Base-by-base conservation (phyloP, 2,113 vertebrate species). In the Camelus bactrianus region DNA sequence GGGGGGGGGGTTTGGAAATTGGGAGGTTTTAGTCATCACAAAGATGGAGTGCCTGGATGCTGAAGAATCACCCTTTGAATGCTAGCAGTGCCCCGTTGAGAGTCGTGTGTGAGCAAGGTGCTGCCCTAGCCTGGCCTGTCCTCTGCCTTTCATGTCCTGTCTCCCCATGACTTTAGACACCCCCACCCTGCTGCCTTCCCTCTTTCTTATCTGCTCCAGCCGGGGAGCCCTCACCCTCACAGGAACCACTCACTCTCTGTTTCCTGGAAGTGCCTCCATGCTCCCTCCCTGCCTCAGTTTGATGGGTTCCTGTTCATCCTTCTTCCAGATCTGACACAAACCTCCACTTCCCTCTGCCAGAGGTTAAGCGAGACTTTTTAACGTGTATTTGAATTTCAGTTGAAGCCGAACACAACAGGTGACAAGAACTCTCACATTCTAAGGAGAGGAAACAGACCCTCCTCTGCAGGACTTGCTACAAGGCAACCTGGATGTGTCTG, bases 101-200 rank as follows among this genome's bases (percentile, higher is more conserved):
- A 89, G 32, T 56, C 2, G 1, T 3, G 17, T 10, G 28, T 50
- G 69, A 14, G 5, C 11, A 52, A n/a, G 20, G 20, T 7, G 3
- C 22, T 26, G 13, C 48, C 54, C 2, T 26, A 10, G 17, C 20
- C 38, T 11, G 32, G 15, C 38, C n/a, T 54, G 38, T 4, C 28
- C 3, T 12, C 19, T 14, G 8, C 50, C 67, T 69, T 56, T 16
- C 38, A 6, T 8, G 64, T 32, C 28, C 20, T 0, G 48, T 42
- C 19, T 56, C 60, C 32, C 11, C 0, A 3, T 13, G 6, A 58
- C 52, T 28, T 0, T 4, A 12, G 8, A 3, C 24, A 2, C 8
- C 9, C 6, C 12, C 76, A 32, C 24, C n/a, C 0, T 20, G 0
- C 70, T 42, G 77, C 48, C 52, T 35, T 17, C n/a, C 46, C 48